Percentiles rank a stretch among this genome's conserved stretches.
Evolutionary conservation across 2,888 invertebrate species (phyloP).

Genomic region (Zygothrica quintamaculata): DNA sequence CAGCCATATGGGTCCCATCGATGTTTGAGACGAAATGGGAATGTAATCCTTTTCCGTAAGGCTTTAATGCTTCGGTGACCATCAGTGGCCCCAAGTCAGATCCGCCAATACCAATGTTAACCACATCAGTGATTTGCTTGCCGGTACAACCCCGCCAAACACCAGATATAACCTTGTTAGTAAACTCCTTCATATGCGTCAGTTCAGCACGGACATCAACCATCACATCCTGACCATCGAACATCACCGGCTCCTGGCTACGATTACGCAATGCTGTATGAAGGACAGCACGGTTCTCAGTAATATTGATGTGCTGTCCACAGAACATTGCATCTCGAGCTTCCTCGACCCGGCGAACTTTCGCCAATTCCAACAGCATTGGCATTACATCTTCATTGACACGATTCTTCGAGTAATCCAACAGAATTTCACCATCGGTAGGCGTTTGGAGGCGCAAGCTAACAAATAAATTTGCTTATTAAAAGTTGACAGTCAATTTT

Average conservation of each 20-base stretch:
- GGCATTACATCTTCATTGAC: conserved; percentile 91
- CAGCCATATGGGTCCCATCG: conserved; percentile 98
- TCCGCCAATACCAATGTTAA: conserved; percentile 99
- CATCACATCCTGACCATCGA: conserved; percentile 95
- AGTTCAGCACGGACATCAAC: conserved; percentile 96
- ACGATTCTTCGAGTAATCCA: conserved; percentile 99
- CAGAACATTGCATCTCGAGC: conserved; percentile 95
- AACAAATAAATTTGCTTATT: conserved; percentile 50
- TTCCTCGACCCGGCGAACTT: conserved; percentile 91
- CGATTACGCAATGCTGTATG: conserved; percentile 97
- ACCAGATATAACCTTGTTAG: conserved; percentile 89
- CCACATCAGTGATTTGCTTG: conserved; percentile 97
- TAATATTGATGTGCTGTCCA: conserved; percentile 98
- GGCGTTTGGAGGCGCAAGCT: conserved; percentile 92
- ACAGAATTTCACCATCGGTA: conserved; percentile 93
- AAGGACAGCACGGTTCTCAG: conserved; percentile 97
- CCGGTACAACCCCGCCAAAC: conserved; percentile 94
- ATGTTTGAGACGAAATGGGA: conserved; percentile 99
- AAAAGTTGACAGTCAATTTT: conserved; percentile 43
- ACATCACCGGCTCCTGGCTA: conserved; percentile 87
- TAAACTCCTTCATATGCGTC: conserved; percentile 97
- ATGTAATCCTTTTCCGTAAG: conserved; percentile 93
- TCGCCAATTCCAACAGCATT: conserved; percentile 92
- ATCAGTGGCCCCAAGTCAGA: conserved; percentile 99
- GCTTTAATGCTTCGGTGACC: conserved; percentile 99